phyloP scores from a whole-genome alignment of 2,888 invertebrate genomes.

The Tetanocera ferruginea region DNA sequence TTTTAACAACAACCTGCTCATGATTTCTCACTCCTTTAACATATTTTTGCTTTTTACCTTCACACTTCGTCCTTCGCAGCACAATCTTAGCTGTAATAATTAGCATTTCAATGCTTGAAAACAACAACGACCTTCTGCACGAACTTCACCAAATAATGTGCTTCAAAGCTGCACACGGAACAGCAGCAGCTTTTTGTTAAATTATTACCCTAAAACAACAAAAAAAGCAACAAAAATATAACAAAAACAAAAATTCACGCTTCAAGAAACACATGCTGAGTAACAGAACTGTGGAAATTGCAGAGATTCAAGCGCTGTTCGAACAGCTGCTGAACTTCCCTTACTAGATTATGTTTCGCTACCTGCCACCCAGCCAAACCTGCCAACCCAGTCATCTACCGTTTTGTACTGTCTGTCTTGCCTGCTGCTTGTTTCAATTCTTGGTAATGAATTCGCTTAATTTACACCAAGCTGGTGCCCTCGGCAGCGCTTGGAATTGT shows the following conservation, averaged over 20 bases:
- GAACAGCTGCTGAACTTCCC: neutral
- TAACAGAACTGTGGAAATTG: neutral
- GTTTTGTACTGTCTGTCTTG: neutral
- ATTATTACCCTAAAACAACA: neutral
- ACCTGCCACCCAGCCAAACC: neutral
- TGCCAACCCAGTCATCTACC: neutral
- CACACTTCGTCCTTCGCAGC: neutral
- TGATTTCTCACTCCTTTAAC: neutral
- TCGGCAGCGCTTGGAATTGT: neutral
- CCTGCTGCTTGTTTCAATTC: neutral
- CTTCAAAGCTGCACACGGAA: neutral
- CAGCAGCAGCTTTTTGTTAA: neutral
- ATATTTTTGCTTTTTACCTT: neutral
- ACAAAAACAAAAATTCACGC: neutral
- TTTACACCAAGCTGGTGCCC: slow-evolving; percentile 27
- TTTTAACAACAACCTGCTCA: neutral
- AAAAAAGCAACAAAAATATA: neutral
- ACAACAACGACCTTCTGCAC: neutral
- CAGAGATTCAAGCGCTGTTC: neutral
- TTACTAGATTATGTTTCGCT: neutral
- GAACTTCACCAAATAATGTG: slow-evolving; percentile 1
- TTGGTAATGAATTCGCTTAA: slow-evolving; percentile 40
- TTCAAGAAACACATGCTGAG: neutral
- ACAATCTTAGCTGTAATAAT: slow-evolving; percentile 3
- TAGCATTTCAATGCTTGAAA: slow-evolving; percentile 27